These are phyloP conservation scores for Phycodurus eques DNA, from an alignment of 2,113 vertebrate species.

Conservation along the genomic window DNA sequence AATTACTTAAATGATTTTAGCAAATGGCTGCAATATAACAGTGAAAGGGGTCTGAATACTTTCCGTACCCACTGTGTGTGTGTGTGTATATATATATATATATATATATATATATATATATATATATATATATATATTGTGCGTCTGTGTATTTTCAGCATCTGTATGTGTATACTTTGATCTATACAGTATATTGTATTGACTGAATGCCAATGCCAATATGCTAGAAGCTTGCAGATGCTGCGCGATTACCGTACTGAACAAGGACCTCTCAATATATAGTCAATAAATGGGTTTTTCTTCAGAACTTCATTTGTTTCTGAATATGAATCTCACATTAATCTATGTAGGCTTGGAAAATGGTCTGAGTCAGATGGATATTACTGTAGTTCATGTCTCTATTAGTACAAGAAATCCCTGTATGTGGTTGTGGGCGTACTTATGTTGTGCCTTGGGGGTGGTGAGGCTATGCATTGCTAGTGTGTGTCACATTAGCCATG, in stretches of 20 bases:
- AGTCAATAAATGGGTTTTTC: conserved; percentile 12
- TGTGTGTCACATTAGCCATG: conserved; percentile 67
- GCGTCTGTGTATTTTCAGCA: background rate
- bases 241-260: conserved; percentile 21
- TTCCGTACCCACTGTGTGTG: too few relatives aligned
- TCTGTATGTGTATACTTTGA: background rate
- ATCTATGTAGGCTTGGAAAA: conserved; percentile 14
- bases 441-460: conserved; percentile 34
- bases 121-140: too few relatives aligned
- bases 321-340: conserved; percentile 9
- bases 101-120: too few relatives aligned
- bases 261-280: conserved; percentile 4
- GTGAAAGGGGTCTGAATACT: too few relatives aligned
- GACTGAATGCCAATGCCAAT: conserved; percentile 4
- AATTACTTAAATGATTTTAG: too few relatives aligned
- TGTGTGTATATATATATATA: too few relatives aligned
- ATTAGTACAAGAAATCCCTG: conserved; percentile 14
- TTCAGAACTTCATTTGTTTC: conserved; percentile 14
- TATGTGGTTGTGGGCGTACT: conserved; percentile 11
- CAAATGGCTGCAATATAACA: too few relatives aligned
- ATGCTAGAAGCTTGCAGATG: conserved; percentile 11
- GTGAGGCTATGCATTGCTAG: conserved; percentile 40
- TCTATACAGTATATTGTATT: background rate
- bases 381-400: conserved; percentile 5
- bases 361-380: conserved; percentile 16